Evolutionary conservation across 2,888 invertebrate genomes (phyloP), one percentile per base, ranked within the genome.

Genomic region (Penaeus monodon): DNA sequence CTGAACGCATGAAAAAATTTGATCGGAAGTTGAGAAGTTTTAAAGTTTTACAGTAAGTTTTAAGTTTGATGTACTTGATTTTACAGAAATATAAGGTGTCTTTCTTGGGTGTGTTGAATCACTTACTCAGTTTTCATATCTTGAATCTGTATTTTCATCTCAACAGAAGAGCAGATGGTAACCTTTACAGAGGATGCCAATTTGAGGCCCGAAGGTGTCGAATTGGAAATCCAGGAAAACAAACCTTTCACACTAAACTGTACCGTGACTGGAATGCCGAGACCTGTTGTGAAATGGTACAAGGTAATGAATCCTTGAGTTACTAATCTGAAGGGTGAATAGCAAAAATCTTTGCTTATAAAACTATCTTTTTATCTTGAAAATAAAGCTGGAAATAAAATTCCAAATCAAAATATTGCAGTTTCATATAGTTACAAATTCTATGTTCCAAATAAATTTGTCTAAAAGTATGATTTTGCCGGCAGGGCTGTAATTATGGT

Each of bases 231-330:
- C 10, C 12, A 64, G 49, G 80, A 80, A 64, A 33, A 65, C 27
- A 1, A 63, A 8, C 49, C 38, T 4, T 81, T 66, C 24, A n/a
- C 8, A 20, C 27, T 86, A 12, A 86, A 77, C 63, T 86, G 86
- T 65, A 81, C 81, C 27, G 86, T 86, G 1, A 38, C 57, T 2
- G 86, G 86, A 7, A 77, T n/a, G 24, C 86, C 86, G 22, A 68
- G 20, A 1, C 86, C 86, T 8, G 44, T 20, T 27, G 38, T 86
- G 8, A 68, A 29, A 0, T 86, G 86, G 86, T 77, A 38, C 38
- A 86, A 86, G 86, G 86, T 86, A 63, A 81, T n/a, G 14, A 12
- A 14, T 65, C 7, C 17, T 17, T 65, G 44, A 44, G 44, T 44
- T 44, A 44, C 10, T 44, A 22, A 22, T 29, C 12, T 2, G 64